Evolutionary conservation across 1,140 invertebrate genomes (phyloP), one percentile per base, ranked within the genome.

Genomic region (honey bee (Apis mellifera)): DNA sequence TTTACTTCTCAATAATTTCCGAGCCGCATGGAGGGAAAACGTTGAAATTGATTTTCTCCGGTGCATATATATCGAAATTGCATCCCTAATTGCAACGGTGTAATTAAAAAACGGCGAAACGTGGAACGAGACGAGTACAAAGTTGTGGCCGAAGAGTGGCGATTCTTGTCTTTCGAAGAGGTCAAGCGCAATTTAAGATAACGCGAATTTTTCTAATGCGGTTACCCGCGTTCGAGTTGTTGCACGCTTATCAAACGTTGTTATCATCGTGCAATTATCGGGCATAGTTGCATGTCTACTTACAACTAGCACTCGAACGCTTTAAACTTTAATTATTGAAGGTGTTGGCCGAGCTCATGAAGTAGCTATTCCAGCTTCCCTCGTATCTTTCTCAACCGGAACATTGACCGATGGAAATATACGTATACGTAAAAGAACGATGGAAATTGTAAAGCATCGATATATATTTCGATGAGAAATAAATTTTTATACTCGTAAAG

Each of bases 231-330:
- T 54, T 65, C 50, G 23, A 32, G 74, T 65, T 65, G 74, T 76
- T 65, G 54, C 48, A 65, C 23, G 17, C n/a, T 76, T 76, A 65
- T 76, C 74, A 65, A 64, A 48, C 60, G 50, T 76, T 76, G 74
- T 76, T 76, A 76, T 65, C 74, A 54, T 76, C 74, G 48, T n/a
- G 48, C 50, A 76, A 76, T 76, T 76, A 76, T 76, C 74, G 52
- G 23, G 62, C 60, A 65, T 76, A 60, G 62, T 76, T 76, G 74
- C 50, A 65, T 76, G 74, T 54, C 60, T 54, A 19, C 57, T 60
- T 19, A n/a, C 74, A 54, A 52, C 74, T 76, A 65, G 12, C 60
- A 23, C 50, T 21, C 26, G 50, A 52, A 54, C 60, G 74, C 15
- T 65, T 54, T 23, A 23, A 76, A 76, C 42, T 76, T 62, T 65